Conservation (phyloP, 2,797 vertebrate genomes). For the Tinamus major region DNA sequence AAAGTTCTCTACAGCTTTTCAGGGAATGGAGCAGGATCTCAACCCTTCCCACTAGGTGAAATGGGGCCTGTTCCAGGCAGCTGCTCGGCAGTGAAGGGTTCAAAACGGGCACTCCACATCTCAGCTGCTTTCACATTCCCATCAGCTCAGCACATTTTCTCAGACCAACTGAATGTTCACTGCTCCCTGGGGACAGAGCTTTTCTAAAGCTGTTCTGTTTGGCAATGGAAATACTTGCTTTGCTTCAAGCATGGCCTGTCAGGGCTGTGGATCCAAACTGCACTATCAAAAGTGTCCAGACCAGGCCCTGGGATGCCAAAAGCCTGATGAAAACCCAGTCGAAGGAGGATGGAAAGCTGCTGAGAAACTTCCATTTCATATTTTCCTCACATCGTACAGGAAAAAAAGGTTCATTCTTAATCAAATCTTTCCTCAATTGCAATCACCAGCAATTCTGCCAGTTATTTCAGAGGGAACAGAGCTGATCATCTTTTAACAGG, state of each 20-base stretch:
- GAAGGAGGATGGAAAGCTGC: not conserved
- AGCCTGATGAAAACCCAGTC: not conserved
- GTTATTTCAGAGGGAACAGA: not conserved
- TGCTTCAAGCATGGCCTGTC: not conserved
- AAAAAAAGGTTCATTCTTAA: not conserved
- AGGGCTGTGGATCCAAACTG: not conserved
- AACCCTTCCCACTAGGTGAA: not conserved
- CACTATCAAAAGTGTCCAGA: too few relatives aligned
- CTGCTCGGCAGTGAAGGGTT: not conserved
- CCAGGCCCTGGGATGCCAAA: too few relatives aligned
- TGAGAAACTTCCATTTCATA: not conserved
- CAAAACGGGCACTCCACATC: not conserved
- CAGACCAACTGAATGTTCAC: not conserved
- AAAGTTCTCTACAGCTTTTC: not conserved
- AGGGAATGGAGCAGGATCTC: not conserved
- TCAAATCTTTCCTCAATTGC: not conserved
- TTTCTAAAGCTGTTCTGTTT: not conserved
- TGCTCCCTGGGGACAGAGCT: not conserved
- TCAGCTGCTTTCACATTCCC: not conserved
- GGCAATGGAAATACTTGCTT: not conserved
- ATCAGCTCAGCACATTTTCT: conserved; percentile 16
- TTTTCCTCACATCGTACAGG: not conserved
- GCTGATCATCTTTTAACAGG: too few relatives aligned
- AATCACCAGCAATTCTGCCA: not conserved
- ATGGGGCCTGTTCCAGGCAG: not conserved